Base-by-base conservation (phyloP, 2,888 invertebrate genomes). In the Pristionchus arcanus region DNA sequence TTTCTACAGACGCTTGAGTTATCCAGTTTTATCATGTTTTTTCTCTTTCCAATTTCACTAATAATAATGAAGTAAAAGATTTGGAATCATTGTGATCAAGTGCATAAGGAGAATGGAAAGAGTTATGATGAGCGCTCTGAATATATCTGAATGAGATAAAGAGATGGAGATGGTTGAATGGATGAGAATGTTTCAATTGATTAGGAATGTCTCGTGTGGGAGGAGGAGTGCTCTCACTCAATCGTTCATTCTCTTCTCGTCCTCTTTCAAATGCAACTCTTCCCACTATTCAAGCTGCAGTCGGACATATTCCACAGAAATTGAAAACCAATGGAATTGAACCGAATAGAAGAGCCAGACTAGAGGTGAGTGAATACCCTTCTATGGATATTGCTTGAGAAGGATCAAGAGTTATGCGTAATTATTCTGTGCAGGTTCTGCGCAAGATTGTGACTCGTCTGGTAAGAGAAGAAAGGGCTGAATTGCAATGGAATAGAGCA, bases 401-500 rank as follows among this genome's bases (percentile, higher is more conserved):
- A 15, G n/a, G n/a, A n/a, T n/a, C 28, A 37, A 55, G 19, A 21
- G 19, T 13, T 4, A 55, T 21, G 1, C 1, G 16, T 2, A 55
- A 55, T 16, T 34, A 34, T 28, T 19, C 9, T 37, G 37, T 34
- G 19, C 88, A 94, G 90, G 90, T 94, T 55, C 92, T 95, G 25
- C 93, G 95, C 7, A 90, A 91, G 53, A 92, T 94, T 88, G 93
- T 94, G 49, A 95, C 93, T 63, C 91, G 94, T 28, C 84, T 93
- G 42, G 92, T 95, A 25, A 92, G 95, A n/a, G 95, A 95, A 84
- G 95, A 95, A 90, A 91, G 95, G 9, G 92, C 91, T 53, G 95
- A 95, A 88, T 90, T 95, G 66, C 93, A 93, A 90, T 93, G 92
- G 91, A 95, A 95, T 90, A 91, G 95, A 21, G 95, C 95, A n/a